Percentiles rank a stretch among this genome's conserved stretches.
Conservation (phyloP, 23 tunicate genomes). For the Trididemnum nubilum region DNA sequence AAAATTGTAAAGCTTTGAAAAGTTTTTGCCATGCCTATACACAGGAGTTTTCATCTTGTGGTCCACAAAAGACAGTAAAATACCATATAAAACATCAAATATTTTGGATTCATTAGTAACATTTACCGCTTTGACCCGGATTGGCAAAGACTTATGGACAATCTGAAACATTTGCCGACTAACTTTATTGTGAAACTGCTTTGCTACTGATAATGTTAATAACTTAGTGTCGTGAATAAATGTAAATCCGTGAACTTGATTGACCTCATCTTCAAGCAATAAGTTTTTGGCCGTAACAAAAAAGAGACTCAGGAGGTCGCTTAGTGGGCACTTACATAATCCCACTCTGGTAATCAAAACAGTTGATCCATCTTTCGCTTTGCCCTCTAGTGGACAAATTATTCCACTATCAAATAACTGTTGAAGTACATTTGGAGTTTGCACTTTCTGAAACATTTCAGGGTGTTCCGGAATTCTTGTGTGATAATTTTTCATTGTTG, state of each 20-base stretch:
- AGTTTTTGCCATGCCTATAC: not conserved
- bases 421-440: not conserved
- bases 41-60: not conserved
- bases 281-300: conserved; percentile 34
- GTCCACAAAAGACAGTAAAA: not conserved
- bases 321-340: too few species aligned
- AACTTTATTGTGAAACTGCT: too few species aligned
- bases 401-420: not conserved
- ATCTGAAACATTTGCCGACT: not conserved
- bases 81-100: not conserved
- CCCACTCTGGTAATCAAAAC: not conserved
- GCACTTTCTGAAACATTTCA: not conserved
- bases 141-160: not conserved
- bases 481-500: not conserved
- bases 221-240: not conserved
- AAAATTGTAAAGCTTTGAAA: not conserved
- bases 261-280: not conserved
- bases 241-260: not conserved
- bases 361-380: not conserved
- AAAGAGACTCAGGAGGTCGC: too few species aligned
- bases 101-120: not conserved
- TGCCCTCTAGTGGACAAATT: not conserved
- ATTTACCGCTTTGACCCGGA: not conserved
- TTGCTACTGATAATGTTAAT: not conserved
- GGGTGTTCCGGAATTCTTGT: not conserved